phyloP scores from a whole-genome alignment of 2,113 vertebrate genomes.

The Fregata magnificens region DNA sequence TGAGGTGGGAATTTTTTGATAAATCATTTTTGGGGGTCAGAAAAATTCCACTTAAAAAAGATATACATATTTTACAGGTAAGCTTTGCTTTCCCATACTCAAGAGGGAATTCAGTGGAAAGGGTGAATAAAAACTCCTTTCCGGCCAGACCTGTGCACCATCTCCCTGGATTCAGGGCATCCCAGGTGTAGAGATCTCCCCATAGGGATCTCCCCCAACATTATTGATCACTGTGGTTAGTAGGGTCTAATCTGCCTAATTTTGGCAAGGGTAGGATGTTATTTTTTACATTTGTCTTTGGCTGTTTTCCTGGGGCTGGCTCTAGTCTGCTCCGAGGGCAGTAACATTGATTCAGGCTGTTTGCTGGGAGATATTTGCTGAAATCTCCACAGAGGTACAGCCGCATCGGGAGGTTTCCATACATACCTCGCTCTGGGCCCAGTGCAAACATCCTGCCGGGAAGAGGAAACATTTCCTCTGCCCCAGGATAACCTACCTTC shows the following conservation, averaged over 20 bases:
- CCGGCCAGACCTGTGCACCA: neutral
- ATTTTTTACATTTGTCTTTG: neutral
- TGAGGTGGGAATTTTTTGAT: neutral
- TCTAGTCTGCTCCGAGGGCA: neutral
- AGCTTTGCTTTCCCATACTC: neutral
- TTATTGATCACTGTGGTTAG: neutral
- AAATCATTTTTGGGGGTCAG: neutral
- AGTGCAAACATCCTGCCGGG: slow-evolving; percentile 54
- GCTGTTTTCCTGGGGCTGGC: neutral
- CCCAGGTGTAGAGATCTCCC: neutral
- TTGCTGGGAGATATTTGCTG: neutral
- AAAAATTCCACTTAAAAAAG: neutral
- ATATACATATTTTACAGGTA: no score
- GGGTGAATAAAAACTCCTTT: neutral
- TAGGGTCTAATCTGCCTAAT: neutral
- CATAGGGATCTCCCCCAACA: neutral
- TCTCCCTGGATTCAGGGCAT: neutral
- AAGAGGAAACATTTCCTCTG: slow-evolving; percentile 68
- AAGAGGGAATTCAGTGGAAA: neutral
- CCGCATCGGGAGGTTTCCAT: neutral
- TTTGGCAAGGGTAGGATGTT: neutral
- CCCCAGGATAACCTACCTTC: slow-evolving; percentile 63
- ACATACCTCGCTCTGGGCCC: neutral
- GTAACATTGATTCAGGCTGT: neutral
- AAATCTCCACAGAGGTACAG: neutral